A percentile compares a stretch with the other conserved stretches of the same genome.
Conservation (phyloP, 2,113 vertebrate species). For the Callithrix jacchus region DNA sequence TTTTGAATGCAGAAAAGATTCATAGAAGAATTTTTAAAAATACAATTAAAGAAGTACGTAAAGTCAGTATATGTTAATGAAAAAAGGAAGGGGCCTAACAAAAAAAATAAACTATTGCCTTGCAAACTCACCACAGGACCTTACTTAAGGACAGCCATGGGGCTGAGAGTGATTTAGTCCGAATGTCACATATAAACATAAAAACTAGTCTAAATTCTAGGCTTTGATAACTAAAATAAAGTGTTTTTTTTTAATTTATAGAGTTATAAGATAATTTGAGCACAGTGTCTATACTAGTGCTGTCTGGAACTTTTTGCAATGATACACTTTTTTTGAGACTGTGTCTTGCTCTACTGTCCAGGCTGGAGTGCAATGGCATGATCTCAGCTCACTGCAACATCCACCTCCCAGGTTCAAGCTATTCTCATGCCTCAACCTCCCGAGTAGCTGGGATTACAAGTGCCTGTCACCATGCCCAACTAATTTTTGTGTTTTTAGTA, state of each 20-base stretch:
- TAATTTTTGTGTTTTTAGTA: no score
- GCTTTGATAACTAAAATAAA: not conserved
- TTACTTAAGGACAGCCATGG: not conserved
- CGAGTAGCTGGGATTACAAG: no score
- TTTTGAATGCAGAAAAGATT: not conserved
- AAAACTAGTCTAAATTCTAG: slow-evolving; percentile 7
- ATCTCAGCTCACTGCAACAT: no score
- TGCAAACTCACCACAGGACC: not conserved
- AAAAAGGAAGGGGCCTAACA: not conserved
- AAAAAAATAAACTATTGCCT: not conserved
- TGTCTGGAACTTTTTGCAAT: not conserved
- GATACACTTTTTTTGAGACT: no score
- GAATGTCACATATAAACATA: not conserved
- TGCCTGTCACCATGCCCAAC: no score
- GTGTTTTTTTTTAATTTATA: not conserved
- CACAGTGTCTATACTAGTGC: not conserved
- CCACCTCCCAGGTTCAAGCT: no score
- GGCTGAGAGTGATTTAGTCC: not conserved
- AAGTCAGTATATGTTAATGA: not conserved
- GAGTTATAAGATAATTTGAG: slow-evolving; percentile 26
- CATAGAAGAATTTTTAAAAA: slow-evolving; percentile 26
- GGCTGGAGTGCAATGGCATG: no score
- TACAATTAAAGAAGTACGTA: slow-evolving; percentile 1
- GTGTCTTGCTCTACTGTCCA: no score
- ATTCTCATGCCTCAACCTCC: no score